Base-by-base conservation (phyloP, 2,113 vertebrate genomes). In the Heptranchias perlo region DNA sequence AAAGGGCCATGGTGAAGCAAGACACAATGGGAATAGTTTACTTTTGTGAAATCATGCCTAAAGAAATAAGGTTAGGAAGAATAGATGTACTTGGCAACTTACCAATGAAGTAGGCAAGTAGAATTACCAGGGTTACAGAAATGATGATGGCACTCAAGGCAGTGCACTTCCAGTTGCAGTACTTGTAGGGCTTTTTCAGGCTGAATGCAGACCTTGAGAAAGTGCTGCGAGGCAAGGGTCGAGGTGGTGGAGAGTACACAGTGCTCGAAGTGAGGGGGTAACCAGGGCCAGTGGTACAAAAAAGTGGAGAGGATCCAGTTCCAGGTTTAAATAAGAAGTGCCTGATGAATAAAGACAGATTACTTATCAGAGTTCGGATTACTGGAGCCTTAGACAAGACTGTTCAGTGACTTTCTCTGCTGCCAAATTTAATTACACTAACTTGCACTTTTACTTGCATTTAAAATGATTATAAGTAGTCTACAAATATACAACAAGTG, bases 261-360 rank as follows among this genome's bases (percentile, higher is more conserved):
- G 99, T 99, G 98, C 99, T 99, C 97, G 99, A 99, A 4, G 99
- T 99, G 98, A 99, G 97, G 95, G 99, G 99, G 97, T 99, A 99
- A 97, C 99, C 99, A 0, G 99, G 99, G 4, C 99, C 99, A 0
- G 99, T 98, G 47, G 99, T 99, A 98, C 99, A 99, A 98, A 99
- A 99, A 97, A 99, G 98, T 0, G 99, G 99, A 95, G 99, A 99
- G 62, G 98, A 99, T 96, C 99, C 99, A 91, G 96, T 73, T 96
- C 99, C 99, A 0, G 99, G 99, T 97, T 99, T 99, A 98, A 99
- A 99, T 94, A 99, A 98, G 98, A 99, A 99, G 97, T 99, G 99
- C 98, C 99, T 99, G 97, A 31, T 95, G 96, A 96, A 94, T 82
- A 49, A 82, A 96, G 86, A 96, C 58, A 84, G 78, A 95, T 35